A percentile compares a stretch with the other conserved stretches of the same genome.
These are phyloP conservation scores for Lethenteron camtschaticum DNA, from an alignment of 2,113 vertebrate species.

Conservation along the genomic window DNA sequence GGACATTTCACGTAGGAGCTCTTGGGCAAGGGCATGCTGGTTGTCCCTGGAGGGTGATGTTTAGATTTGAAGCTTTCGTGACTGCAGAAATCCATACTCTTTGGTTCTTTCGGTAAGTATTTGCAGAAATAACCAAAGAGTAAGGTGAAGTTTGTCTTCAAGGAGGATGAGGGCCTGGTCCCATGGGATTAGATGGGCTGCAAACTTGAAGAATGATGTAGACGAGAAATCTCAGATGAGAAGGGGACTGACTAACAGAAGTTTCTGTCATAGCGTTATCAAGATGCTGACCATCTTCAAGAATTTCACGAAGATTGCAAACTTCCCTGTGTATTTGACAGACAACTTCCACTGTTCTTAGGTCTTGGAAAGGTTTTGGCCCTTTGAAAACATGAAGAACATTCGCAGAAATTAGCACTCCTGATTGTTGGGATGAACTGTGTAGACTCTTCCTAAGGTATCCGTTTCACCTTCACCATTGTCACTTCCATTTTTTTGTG, in stretches of 20 bases:
- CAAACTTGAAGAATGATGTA: background rate
- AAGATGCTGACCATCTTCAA: background rate
- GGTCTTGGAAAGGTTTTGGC: background rate
- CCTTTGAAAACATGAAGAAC: background rate
- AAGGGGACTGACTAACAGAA: background rate
- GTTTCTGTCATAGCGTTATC: background rate
- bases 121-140: too few relatives aligned
- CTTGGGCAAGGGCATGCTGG: too few relatives aligned
- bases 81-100: too few relatives aligned
- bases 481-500: too few relatives aligned
- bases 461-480: too few relatives aligned
- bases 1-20: too few relatives aligned
- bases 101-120: too few relatives aligned
- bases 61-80: too few relatives aligned
- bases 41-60: too few relatives aligned
- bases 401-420: background rate
- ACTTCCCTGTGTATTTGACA: background rate
- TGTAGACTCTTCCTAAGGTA: too few relatives aligned
- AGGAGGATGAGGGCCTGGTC: too few relatives aligned
- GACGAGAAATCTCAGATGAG: background rate
- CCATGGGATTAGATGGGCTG: background rate
- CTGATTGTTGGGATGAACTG: background rate
- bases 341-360: background rate
- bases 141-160: too few relatives aligned
- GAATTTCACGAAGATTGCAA: background rate